Evolutionary conservation across 2,888 invertebrate species (phyloP).

Genomic region (Byasa hedistus): DNA sequence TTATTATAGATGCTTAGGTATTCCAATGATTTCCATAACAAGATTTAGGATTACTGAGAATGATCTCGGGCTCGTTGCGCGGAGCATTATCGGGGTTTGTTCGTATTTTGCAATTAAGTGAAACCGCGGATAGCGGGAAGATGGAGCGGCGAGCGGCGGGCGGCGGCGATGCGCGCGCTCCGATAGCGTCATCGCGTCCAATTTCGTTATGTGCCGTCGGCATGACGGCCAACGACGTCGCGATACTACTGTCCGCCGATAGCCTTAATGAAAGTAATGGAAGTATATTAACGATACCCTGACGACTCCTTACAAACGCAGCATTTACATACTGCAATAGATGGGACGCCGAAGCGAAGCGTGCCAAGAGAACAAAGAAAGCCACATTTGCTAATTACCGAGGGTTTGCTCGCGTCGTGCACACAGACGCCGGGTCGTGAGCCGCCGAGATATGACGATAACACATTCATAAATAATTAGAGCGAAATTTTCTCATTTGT

Average conservation of each 20-base stretch:
- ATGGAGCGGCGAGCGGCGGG: conserved; percentile 29
- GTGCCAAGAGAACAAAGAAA: conserved; percentile 80
- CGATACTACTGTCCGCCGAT: conserved; percentile 75
- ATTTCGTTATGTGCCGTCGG: conserved; percentile 73
- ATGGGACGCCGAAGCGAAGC: conserved; percentile 65
- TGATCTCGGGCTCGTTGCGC: conserved; percentile 58
- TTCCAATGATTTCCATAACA: conserved; percentile 75
- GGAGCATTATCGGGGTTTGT: conserved; percentile 71
- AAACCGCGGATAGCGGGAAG: conserved; percentile 52
- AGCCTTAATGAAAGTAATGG: conserved; percentile 79
- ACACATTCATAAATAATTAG: conserved; percentile 81
- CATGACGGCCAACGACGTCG: conserved; percentile 74
- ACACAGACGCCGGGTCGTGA: conserved; percentile 77
- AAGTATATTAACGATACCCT: conserved; percentile 74
- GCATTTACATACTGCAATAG: conserved; percentile 65
- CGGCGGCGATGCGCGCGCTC: conserved; percentile 63
- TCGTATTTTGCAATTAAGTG: conserved; percentile 75
- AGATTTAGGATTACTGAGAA: conserved; percentile 75
- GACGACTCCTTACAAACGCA: conserved; percentile 62
- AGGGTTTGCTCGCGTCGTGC: conserved; percentile 79
- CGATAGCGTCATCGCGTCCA: conserved; percentile 76
- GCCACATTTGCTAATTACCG: conserved; percentile 77
- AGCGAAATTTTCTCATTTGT: conserved; percentile 81
- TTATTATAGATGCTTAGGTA: conserved; percentile 77
- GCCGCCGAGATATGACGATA: conserved; percentile 78